Percentiles rank a stretch among this genome's conserved stretches.
Conservation (phyloP, 2,888 invertebrate species). For the Papilio demoleus region DNA sequence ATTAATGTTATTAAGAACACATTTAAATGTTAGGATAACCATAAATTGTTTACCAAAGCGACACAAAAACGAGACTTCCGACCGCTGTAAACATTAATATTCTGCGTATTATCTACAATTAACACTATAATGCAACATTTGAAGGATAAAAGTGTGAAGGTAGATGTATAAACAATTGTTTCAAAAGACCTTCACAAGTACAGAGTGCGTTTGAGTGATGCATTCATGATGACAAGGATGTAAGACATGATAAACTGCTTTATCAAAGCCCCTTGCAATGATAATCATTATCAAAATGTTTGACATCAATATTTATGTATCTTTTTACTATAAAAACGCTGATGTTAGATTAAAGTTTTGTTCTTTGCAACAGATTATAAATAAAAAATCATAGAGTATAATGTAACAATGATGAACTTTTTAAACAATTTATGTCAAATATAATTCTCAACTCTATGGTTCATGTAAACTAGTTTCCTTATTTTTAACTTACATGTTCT, state of each 20-base stretch:
- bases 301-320: background rate
- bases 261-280: background rate
- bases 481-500: background rate
- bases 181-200: background rate
- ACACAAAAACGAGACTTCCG: background rate
- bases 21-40: background rate
- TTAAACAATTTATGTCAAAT: background rate
- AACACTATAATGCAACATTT: background rate
- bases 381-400: no score
- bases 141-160: background rate
- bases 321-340: background rate
- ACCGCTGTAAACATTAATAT: background rate
- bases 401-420: background rate
- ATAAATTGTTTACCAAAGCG: background rate
- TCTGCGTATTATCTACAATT: background rate
- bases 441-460: background rate
- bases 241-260: background rate
- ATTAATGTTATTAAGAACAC: background rate
- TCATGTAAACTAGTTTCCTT: slow-evolving; percentile 9
- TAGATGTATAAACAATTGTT: background rate
- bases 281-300: background rate
- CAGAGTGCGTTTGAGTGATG: background rate
- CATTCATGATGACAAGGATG: background rate
- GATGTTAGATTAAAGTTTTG: no score
- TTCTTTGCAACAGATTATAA: no score